A percentile compares a stretch with the other conserved stretches of the same genome.
Evolutionary conservation across 1,140 invertebrate genomes (phyloP).

Genomic region (Coenobita brevimanus): DNA sequence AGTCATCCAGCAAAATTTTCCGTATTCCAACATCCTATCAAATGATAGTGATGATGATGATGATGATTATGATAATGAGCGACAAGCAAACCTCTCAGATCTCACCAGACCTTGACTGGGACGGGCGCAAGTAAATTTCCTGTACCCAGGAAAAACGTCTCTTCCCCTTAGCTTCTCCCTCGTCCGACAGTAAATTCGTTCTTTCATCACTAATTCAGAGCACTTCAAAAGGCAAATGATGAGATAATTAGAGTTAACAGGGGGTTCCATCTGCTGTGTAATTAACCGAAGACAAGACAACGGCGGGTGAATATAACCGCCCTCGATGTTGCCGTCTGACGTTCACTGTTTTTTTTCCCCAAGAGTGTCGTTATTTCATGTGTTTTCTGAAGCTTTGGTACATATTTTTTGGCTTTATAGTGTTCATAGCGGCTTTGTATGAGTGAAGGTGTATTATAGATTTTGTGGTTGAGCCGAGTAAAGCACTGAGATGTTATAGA

Average conservation of each 20-base stretch:
- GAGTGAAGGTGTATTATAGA: too few relatives aligned
- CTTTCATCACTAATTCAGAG: slow-evolving; percentile 23
- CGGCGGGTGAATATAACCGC: slow-evolving; percentile 14
- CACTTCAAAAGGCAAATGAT: slow-evolving; percentile 34
- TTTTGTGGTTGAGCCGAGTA: too few relatives aligned
- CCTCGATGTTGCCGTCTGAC: neutral
- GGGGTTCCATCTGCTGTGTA: slow-evolving; percentile 43
- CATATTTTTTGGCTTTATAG: too few relatives aligned
- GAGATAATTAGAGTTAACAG: slow-evolving; percentile 34
- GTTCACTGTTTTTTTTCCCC: neutral
- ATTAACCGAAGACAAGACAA: slow-evolving; percentile 47
- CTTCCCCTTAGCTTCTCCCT: neutral
- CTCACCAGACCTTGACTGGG: too few relatives aligned
- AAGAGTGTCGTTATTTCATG: too few relatives aligned
- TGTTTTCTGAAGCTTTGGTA: too few relatives aligned
- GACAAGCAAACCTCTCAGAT: too few relatives aligned
- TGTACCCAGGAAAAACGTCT: neutral
- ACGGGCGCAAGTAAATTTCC: too few relatives aligned
- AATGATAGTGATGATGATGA: neutral
- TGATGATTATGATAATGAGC: neutral
- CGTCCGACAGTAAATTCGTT: neutral
- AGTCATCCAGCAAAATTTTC: too few relatives aligned
- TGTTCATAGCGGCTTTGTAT: too few relatives aligned
- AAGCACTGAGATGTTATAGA: too few relatives aligned
- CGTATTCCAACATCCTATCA: too few relatives aligned